These are phyloP conservation scores for Aspiorhynchus laticeps DNA, from an alignment of 2,113 vertebrate species.

Conservation along the genomic window DNA sequence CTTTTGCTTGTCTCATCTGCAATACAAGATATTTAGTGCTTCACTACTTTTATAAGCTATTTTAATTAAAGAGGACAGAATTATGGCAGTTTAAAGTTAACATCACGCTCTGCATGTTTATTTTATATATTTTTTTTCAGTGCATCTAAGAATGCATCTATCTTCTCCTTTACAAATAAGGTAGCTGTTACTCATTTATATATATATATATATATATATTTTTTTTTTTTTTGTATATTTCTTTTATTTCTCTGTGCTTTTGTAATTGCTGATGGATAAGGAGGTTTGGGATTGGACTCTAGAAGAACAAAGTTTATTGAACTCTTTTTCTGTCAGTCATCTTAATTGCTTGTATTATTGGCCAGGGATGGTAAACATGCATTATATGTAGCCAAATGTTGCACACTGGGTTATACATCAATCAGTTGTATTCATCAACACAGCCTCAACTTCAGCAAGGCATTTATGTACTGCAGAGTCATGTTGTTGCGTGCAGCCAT, in stretches of 20 bases:
- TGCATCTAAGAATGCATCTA: neutral
- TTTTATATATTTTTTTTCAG: no score
- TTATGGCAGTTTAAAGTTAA: neutral
- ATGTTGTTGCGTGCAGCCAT: constrained; percentile 66
- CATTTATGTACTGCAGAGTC: constrained; percentile 6
- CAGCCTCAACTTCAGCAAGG: neutral
- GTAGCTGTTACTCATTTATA: neutral
- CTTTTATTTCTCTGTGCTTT: neutral
- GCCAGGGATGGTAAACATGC: neutral
- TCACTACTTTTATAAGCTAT: neutral
- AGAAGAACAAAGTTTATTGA: constrained; percentile 26
- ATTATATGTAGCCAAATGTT: neutral
- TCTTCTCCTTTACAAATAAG: neutral
- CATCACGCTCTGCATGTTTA: neutral
- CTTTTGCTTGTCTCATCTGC: neutral
- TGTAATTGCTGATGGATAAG: neutral
- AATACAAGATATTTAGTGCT: neutral
- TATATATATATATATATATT: no score
- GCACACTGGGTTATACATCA: constrained; percentile 2
- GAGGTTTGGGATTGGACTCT: constrained; percentile 11
- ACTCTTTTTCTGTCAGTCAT: constrained; percentile 50
- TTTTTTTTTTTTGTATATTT: neutral
- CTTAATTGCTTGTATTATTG: constrained; percentile 47
- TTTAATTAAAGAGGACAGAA: neutral
- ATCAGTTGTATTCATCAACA: neutral